These are phyloP conservation scores for Eupeodes luniger DNA, from an alignment of 2,888 invertebrate genomes.

Conservation along the genomic window DNA sequence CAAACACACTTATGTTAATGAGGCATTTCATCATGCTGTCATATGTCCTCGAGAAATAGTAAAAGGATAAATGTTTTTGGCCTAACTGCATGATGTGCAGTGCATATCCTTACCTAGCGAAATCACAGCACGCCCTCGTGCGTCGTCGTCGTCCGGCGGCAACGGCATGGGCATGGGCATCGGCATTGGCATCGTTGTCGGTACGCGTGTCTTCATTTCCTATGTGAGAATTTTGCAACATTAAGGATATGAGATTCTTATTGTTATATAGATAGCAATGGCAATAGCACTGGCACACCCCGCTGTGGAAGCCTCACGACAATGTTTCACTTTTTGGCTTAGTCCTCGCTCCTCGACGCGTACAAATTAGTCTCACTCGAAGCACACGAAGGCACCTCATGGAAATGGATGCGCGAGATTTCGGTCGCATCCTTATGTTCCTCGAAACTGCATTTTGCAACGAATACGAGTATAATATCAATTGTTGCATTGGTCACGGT, in stretches of 20 bases:
- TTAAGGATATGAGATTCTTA: slow-evolving; percentile 44
- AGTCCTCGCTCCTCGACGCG: background rate
- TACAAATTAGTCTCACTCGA: slow-evolving; percentile 50
- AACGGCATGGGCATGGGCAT: background rate
- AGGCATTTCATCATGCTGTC: slow-evolving; percentile 73
- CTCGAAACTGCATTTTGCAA: slow-evolving; percentile 47
- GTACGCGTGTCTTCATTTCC: slow-evolving; percentile 72
- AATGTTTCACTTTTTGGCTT: slow-evolving; percentile 35
- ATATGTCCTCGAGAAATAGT: slow-evolving; percentile 66
- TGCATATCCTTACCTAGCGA: slow-evolving; percentile 32
- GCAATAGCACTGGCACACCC: slow-evolving; percentile 25
- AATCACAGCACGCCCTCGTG: slow-evolving; percentile 68
- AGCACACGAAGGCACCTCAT: background rate
- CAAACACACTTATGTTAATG: slow-evolving; percentile 75
- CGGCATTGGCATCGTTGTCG: slow-evolving; percentile 1
- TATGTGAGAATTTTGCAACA: slow-evolving; percentile 53
- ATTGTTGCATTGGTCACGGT: slow-evolving; percentile 73
- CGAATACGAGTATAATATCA: background rate
- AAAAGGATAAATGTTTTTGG: slow-evolving; percentile 36
- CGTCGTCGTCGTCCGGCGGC: background rate
- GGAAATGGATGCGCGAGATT: slow-evolving; percentile 55
- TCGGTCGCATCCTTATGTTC: slow-evolving; percentile 56
- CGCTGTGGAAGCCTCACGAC: slow-evolving; percentile 66
- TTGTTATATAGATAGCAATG: slow-evolving; percentile 14
- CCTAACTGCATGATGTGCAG: slow-evolving; percentile 40